Percentiles rank a stretch among this genome's conserved stretches.
phyloP scores from a whole-genome alignment of 30 jellyfish, hydroid and myxozoan genomes.

The Turritopsis dohrnii region DNA sequence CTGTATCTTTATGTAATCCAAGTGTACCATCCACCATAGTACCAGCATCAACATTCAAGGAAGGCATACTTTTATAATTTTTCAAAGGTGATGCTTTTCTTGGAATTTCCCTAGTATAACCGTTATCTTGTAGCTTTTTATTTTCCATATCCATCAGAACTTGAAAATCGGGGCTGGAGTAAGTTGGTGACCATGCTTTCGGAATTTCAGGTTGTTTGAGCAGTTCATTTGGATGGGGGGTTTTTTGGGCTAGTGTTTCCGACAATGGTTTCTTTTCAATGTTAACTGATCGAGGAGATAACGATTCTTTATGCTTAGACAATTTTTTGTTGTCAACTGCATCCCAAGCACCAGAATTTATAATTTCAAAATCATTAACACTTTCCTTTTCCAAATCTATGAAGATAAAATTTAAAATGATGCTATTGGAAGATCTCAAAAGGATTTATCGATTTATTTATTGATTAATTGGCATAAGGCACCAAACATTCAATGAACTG shows the following conservation, averaged over 20 bases:
- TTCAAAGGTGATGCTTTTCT: slow-evolving; percentile 25
- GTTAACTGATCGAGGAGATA: slow-evolving; percentile 15
- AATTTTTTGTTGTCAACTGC: neutral
- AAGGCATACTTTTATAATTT: slow-evolving; percentile 59
- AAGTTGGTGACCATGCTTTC: slow-evolving; percentile 50
- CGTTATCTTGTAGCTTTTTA: slow-evolving; percentile 36
- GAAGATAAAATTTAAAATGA: neutral
- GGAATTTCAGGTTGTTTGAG: slow-evolving; percentile 26
- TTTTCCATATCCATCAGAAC: slow-evolving; percentile 46
- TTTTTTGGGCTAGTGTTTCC: slow-evolving; percentile 25
- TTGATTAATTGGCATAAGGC: too few relatives aligned
- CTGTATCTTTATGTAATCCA: neutral
- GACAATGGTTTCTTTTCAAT: neutral
- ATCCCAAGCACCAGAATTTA: neutral
- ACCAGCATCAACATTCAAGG: neutral
- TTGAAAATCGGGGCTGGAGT: slow-evolving; percentile 56
- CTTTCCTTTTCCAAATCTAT: neutral
- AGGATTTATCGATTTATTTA: too few relatives aligned
- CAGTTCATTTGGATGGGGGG: slow-evolving; percentile 33
- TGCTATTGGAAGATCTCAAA: too few relatives aligned
- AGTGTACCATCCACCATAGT: neutral
- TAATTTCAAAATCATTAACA: neutral
- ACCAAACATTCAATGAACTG: too few relatives aligned
- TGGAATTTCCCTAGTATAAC: slow-evolving; percentile 44
- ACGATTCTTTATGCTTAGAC: neutral